Evolutionary conservation across 2,888 invertebrate species (phyloP), one percentile per base, ranked within the genome.

Genomic region (Amiota communis): DNA sequence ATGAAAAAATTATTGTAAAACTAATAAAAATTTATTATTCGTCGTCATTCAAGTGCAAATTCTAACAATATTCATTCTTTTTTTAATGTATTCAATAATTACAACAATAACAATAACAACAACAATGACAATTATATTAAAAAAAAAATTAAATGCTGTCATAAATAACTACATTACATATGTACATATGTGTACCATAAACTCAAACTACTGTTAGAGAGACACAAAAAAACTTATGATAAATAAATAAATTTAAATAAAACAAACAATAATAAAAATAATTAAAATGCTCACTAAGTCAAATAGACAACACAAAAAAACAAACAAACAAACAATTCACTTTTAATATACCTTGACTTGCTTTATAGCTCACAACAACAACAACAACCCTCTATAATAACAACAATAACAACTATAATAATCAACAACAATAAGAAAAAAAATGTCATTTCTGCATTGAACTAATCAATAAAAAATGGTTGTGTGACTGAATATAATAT

Each of bases 401-500:
- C 15, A 12, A 59, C 20, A 23, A 61, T 20, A 8, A 23, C 61
- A 12, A 61, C 61, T n/a, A n/a, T n/a, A 36, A 3, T 9, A 20
- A 23, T 23, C 15, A 61, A 13, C 17, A 6, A 61, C 61, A 61
- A 23, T 20, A 23, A 61, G 36, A 61, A 20, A 61, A 76, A 61
- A 20, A 61, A 76, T 80, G 85, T 82, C 82, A 84, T 80, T 82
- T 75, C 70, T 74, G 75, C 76, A 77, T 75, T 76, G 63, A 86
- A 82, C 81, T 84, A 87, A 87, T 87, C 87, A 86, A 87, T 87
- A 87, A 84, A 80, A 71, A 76, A 77, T 76, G 77, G 67, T 72
- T 75, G 75, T 46, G 48, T 56, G 63, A 51, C 64, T 69, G 56
- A 63, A 80, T 75, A 74, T 74, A 77, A 80, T 79, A 9, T 49